These are phyloP conservation scores for Eulemur rufifrons DNA, from an alignment of 2,113 vertebrate genomes.

Conservation along the genomic window DNA sequence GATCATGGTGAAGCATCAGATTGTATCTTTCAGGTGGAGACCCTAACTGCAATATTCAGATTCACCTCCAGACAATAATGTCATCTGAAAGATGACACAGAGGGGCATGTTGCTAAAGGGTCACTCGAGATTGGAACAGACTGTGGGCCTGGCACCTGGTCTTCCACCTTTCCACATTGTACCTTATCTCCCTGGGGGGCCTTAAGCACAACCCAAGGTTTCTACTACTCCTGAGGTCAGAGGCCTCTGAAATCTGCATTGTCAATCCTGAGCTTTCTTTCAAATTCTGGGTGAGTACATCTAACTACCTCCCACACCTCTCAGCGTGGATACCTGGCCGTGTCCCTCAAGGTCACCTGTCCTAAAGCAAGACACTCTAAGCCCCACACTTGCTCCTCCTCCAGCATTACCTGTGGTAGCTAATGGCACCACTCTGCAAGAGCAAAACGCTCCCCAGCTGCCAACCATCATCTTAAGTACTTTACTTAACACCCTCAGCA, in stretches of 20 bases:
- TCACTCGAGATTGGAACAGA: not conserved
- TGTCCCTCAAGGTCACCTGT: not conserved
- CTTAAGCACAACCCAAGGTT: not conserved
- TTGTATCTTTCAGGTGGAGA: not conserved
- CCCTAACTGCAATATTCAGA: not conserved
- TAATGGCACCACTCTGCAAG: rapidly evolving
- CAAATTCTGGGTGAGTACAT: not conserved
- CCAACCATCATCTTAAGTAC: not conserved
- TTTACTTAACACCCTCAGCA: not conserved
- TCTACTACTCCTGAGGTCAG: not conserved
- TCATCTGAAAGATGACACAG: not conserved
- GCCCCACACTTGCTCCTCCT: not conserved
- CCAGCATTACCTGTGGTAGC: not conserved
- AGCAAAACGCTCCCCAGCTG: not conserved
- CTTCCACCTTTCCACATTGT: not conserved
- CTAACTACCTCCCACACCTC: not conserved
- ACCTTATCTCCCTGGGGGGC: not conserved
- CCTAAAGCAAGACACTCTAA: not conserved
- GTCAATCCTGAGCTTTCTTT: not conserved
- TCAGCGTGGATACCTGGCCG: not conserved
- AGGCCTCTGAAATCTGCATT: not conserved
- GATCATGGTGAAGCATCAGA: not conserved
- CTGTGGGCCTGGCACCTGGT: not conserved
- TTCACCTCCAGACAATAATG: not conserved
- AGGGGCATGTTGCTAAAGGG: not conserved